Evolutionary conservation across 2,797 vertebrate species (phyloP).

Genomic region (Atherinosoma microstoma): DNA sequence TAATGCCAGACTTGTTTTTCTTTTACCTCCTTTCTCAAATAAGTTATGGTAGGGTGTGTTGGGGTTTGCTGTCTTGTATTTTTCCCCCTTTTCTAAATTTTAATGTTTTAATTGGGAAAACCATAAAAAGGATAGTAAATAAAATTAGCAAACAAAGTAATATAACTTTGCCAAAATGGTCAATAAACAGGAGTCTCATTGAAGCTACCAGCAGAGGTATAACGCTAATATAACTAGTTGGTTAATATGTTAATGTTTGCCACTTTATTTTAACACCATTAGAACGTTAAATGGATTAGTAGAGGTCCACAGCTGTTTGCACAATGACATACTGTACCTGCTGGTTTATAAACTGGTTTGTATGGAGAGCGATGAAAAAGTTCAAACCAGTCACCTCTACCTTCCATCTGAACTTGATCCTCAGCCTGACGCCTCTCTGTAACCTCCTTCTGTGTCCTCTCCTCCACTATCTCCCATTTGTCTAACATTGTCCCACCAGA

Average conservation of each 20-base stretch:
- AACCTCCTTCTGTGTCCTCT: slow-evolving; percentile 9
- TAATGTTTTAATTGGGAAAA: neutral
- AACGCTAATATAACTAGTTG: neutral
- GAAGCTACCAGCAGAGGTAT: neutral
- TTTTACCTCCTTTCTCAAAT: too few species aligned
- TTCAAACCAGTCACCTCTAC: slow-evolving; percentile 73
- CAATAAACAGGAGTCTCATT: neutral
- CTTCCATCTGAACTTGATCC: slow-evolving; percentile 20
- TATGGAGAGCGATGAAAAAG: slow-evolving; percentile 66
- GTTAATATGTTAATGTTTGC: slow-evolving; percentile 22
- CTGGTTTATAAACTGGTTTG: slow-evolving; percentile 50
- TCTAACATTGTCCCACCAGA: slow-evolving; percentile 3
- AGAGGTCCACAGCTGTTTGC: slow-evolving; percentile 4
- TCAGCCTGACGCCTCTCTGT: slow-evolving; percentile 14
- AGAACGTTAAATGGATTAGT: slow-evolving; percentile 33
- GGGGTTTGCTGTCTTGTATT: too few species aligned
- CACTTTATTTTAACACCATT: neutral
- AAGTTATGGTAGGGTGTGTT: too few species aligned
- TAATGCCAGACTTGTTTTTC: too few species aligned
- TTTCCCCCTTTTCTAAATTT: neutral
- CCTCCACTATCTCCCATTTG: slow-evolving; percentile 18
- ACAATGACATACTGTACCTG: slow-evolving; percentile 71
- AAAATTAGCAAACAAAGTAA: neutral
- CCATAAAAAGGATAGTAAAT: neutral
- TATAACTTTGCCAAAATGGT: neutral